These are phyloP conservation scores for Thecocarcelia acutangulata DNA, from an alignment of 2,888 invertebrate genomes.

Conservation along the genomic window DNA sequence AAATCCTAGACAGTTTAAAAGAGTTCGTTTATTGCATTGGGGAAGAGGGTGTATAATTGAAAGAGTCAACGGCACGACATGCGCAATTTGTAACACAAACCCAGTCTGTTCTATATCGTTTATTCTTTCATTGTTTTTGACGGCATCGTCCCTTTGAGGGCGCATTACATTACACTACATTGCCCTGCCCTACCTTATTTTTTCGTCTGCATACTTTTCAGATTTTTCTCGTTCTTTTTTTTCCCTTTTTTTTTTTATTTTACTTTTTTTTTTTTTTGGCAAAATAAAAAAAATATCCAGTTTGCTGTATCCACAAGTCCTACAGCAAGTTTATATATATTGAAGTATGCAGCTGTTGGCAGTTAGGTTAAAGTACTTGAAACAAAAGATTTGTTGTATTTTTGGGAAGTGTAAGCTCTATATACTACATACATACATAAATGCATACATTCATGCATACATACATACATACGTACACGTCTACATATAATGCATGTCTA, in stretches of 20 bases:
- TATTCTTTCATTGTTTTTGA: slow-evolving; percentile 68
- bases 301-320: slow-evolving; percentile 65
- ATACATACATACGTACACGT: slow-evolving; percentile 4
- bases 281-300: slow-evolving; percentile 53
- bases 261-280: slow-evolving; percentile 46
- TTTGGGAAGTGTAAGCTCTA: slow-evolving; percentile 71
- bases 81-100: slow-evolving; percentile 82
- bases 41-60: slow-evolving; percentile 52
- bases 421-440: slow-evolving; percentile 51
- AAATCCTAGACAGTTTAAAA: slow-evolving; percentile 69
- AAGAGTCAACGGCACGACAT: slow-evolving; percentile 77
- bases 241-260: slow-evolving; percentile 8
- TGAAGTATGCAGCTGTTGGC: slow-evolving; percentile 69
- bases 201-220: slow-evolving; percentile 62
- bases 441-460: slow-evolving; percentile 21
- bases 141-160: slow-evolving; percentile 69
- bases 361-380: slow-evolving; percentile 70
- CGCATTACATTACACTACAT: slow-evolving; percentile 69
- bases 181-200: slow-evolving; percentile 70
- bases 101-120: slow-evolving; percentile 78
- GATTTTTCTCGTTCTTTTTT: background rate
- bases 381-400: slow-evolving; percentile 69
- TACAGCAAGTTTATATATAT: slow-evolving; percentile 66
- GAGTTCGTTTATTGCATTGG: slow-evolving; percentile 39
- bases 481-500: background rate